Percentiles rank a stretch among this genome's conserved stretches.
Conservation (phyloP, 2,888 invertebrate species). For the Sminthurides aquaticus region DNA sequence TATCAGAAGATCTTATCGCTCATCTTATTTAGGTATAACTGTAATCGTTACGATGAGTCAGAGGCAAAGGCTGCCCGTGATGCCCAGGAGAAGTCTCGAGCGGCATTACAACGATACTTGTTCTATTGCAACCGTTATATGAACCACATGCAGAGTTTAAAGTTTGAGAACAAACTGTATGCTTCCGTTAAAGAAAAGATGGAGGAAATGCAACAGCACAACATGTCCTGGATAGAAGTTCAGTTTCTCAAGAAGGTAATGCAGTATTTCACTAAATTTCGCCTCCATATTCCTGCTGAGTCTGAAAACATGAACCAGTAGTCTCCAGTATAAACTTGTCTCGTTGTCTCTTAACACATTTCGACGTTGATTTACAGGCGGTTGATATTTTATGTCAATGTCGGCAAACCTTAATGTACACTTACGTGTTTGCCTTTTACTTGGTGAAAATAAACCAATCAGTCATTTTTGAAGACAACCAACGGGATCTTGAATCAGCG, state of each 20-base stretch:
- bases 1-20: background rate
- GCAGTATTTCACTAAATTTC: background rate
- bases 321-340: background rate
- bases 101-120: slow-evolving; percentile 89
- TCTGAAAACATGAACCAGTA: background rate
- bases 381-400: slow-evolving; percentile 95
- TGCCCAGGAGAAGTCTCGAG: slow-evolving; percentile 87
- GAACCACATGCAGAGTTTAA: slow-evolving; percentile 98
- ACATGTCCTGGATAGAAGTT: slow-evolving; percentile 99
- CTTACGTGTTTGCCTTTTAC: slow-evolving; percentile 98
- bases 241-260: slow-evolving; percentile 82
- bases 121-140: slow-evolving; percentile 99
- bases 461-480: slow-evolving; percentile 97
- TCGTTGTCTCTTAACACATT: background rate
- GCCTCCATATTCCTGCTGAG: background rate
- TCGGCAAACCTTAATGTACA: slow-evolving; percentile 96
- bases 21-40: slow-evolving; percentile 70
- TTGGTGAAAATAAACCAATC: slow-evolving; percentile 96
- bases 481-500: slow-evolving; percentile 93
- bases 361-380: slow-evolving; percentile 50
- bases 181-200: slow-evolving; percentile 94
- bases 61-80: slow-evolving; percentile 93
- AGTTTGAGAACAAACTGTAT: slow-evolving; percentile 94
- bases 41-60: slow-evolving; percentile 94
- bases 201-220: slow-evolving; percentile 99